Percentiles rank a stretch among this genome's conserved stretches.
phyloP scores from a whole-genome alignment of 2,888 invertebrate genomes.

The Diplolepis rosae region DNA sequence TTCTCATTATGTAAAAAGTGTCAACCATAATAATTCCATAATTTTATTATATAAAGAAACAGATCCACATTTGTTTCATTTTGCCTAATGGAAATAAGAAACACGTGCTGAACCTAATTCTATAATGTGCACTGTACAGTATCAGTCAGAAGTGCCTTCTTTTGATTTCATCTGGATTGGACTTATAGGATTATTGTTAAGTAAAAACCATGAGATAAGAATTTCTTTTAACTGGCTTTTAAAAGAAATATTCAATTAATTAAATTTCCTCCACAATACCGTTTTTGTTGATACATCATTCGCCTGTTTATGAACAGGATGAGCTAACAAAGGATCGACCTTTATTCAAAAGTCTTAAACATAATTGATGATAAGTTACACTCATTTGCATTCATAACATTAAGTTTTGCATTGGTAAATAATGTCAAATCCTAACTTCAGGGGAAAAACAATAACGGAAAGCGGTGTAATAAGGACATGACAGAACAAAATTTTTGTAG shows the following conservation, averaged over 20 bases:
- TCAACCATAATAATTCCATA: neutral
- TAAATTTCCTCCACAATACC: neutral
- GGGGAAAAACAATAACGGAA: too few relatives aligned
- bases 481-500: slow-evolving; percentile 41
- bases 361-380: neutral
- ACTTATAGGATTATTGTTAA: too few relatives aligned
- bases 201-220: too few relatives aligned
- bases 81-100: neutral
- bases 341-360: neutral
- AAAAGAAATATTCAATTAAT: neutral
- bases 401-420: too few relatives aligned
- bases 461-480: slow-evolving; percentile 38
- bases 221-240: neutral
- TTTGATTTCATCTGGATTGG: too few relatives aligned
- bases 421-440: too few relatives aligned
- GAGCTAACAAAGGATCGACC: neutral
- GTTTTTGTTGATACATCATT: neutral
- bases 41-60: neutral
- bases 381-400: too few relatives aligned
- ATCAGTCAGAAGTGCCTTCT: too few relatives aligned
- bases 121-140: too few relatives aligned
- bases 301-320: neutral
- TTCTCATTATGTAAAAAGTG: neutral
- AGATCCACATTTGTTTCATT: neutral
- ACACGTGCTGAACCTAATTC: too few relatives aligned